Evolutionary conservation across 2,113 vertebrate species (phyloP).

Genomic region (Coturnix japonica): DNA sequence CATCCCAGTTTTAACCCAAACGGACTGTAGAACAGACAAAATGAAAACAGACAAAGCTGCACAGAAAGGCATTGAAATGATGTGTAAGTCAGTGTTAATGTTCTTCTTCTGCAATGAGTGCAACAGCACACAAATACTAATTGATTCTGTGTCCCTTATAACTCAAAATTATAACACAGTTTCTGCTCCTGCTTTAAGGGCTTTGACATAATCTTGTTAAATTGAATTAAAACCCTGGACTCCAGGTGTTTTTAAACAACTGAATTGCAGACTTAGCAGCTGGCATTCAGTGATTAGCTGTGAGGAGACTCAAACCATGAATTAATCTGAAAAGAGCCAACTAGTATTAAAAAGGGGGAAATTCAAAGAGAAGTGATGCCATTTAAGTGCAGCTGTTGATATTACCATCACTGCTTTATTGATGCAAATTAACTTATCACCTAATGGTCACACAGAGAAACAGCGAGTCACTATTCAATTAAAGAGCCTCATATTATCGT

Average conservation of each 20-base stretch:
- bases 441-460: background rate
- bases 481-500: background rate
- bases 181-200: background rate
- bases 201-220: background rate
- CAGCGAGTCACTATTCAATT: conserved; percentile 9
- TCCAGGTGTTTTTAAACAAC: background rate
- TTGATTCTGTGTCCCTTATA: background rate
- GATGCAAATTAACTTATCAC: background rate
- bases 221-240: background rate
- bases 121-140: background rate
- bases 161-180: background rate
- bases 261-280: background rate
- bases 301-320: conserved; percentile 2
- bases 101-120: background rate
- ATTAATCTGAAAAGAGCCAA: conserved; percentile 8
- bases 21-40: conserved; percentile 77
- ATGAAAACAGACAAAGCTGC: background rate
- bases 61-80: background rate
- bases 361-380: background rate
- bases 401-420: background rate
- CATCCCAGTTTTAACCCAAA: conserved; percentile 95
- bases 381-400: background rate
- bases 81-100: fast-evolving
- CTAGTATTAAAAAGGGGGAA: background rate
- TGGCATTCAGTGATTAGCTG: background rate